Percentiles rank a stretch among this genome's conserved stretches.
Conservation (phyloP, 2,797 vertebrate genomes). For the Scarus forsteni region DNA sequence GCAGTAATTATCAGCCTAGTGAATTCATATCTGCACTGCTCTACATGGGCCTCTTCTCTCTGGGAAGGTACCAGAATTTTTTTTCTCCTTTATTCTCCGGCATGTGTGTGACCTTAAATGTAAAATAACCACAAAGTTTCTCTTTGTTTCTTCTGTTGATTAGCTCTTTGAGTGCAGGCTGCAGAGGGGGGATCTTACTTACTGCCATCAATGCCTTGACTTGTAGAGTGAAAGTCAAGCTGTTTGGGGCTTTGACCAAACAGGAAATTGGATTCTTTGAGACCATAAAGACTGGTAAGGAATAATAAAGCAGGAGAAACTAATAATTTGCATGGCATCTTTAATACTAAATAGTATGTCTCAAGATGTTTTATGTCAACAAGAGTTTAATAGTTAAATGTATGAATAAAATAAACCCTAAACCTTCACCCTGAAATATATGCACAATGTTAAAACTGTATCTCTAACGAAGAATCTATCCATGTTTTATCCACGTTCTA, state of each 20-base stretch:
- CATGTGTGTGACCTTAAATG: not conserved
- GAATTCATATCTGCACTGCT: conserved; percentile 80
- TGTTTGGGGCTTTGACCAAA: conserved; percentile 75
- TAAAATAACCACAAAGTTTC: no score
- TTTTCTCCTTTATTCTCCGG: no score
- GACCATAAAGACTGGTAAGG: conserved; percentile 72
- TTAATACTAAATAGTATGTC: no score
- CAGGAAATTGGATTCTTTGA: conserved; percentile 85
- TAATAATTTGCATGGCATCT: no score
- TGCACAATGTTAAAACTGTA: no score
- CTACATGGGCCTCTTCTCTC: conserved; percentile 82
- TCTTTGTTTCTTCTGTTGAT: not conserved
- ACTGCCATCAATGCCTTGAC: conserved; percentile 71
- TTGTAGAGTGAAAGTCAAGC: conserved; percentile 67
- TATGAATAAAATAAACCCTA: no score
- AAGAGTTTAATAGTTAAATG: no score
- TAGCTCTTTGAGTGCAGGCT: conserved; percentile 78
- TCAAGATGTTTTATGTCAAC: no score
- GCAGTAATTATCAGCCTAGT: conserved; percentile 72
- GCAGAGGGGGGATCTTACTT: conserved; percentile 75
- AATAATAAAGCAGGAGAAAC: no score
- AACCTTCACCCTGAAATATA: no score
- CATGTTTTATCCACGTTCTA: no score
- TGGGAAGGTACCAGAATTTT: conserved; percentile 75
- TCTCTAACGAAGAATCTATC: no score